Evolutionary conservation across 2,113 vertebrate genomes (phyloP).

Genomic region (Leptosomus discolor): DNA sequence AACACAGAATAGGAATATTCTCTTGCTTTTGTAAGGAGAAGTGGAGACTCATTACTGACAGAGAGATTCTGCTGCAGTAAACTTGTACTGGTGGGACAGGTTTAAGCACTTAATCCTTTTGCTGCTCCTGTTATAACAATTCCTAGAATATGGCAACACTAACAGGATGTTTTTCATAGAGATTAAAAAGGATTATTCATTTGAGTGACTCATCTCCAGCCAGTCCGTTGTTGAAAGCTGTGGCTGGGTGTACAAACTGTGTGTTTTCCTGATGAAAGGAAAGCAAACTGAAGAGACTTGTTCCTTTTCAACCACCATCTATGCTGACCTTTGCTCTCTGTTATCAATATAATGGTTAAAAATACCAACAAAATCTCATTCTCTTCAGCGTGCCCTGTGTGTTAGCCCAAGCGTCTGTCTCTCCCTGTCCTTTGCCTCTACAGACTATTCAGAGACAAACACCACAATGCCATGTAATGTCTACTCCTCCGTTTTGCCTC

Average conservation of each 20-base stretch:
- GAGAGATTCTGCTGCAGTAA: background rate
- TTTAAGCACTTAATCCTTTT: conserved; percentile 53
- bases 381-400: background rate
- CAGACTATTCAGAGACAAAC: background rate
- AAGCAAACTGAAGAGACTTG: conserved; percentile 9
- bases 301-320: background rate
- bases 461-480: no score
- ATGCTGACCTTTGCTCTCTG: background rate
- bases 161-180: conserved; percentile 59
- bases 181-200: conserved; percentile 56
- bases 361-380: background rate
- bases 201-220: conserved; percentile 56
- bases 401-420: background rate
- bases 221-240: conserved; percentile 23
- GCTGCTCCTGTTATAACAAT: conserved; percentile 41
- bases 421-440: background rate
- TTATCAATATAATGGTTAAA: background rate
- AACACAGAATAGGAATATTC: background rate
- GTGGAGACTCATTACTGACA: background rate
- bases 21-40: background rate
- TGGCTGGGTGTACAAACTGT: background rate
- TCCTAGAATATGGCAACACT: conserved; percentile 51
- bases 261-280: conserved; percentile 6
- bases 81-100: background rate
- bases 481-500: background rate